Evolutionary conservation across 2,888 invertebrate genomes (phyloP).

Genomic region (Diarsia rubi): DNA sequence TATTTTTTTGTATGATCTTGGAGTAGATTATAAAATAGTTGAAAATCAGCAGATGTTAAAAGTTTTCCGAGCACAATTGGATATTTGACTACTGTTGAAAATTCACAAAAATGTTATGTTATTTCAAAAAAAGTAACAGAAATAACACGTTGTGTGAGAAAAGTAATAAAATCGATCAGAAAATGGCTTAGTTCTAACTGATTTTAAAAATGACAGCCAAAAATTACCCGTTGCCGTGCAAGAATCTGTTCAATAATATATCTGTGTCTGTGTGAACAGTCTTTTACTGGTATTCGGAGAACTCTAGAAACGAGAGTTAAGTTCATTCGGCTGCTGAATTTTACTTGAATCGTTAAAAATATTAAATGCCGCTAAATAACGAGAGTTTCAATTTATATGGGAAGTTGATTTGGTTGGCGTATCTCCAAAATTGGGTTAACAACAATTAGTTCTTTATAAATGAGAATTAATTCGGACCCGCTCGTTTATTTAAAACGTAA

Average conservation of each 20-base stretch:
- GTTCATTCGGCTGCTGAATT: conserved; percentile 11
- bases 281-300: conserved; percentile 13
- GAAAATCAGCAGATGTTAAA: neutral
- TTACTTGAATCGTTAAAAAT: conserved; percentile 26
- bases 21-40: neutral
- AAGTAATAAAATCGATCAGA: too few relatives aligned
- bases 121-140: too few relatives aligned
- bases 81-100: too few relatives aligned
- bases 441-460: conserved; percentile 58
- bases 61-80: neutral
- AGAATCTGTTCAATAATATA: conserved; percentile 10
- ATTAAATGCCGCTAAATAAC: conserved; percentile 47
- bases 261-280: neutral
- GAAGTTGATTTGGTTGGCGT: conserved; percentile 65
- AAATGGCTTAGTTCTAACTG: too few relatives aligned
- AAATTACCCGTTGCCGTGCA: neutral
- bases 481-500: conserved; percentile 42
- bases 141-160: too few relatives aligned
- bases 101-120: too few relatives aligned
- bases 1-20: conserved; percentile 27
- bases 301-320: conserved; percentile 19
- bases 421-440: conserved; percentile 62
- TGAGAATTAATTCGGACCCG: conserved; percentile 51
- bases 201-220: too few relatives aligned
- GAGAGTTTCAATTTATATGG: conserved; percentile 65